A percentile compares a stretch with the other conserved stretches of the same genome.
Conservation (phyloP, 2,797 vertebrate genomes). For the Psittacula derbiana region DNA sequence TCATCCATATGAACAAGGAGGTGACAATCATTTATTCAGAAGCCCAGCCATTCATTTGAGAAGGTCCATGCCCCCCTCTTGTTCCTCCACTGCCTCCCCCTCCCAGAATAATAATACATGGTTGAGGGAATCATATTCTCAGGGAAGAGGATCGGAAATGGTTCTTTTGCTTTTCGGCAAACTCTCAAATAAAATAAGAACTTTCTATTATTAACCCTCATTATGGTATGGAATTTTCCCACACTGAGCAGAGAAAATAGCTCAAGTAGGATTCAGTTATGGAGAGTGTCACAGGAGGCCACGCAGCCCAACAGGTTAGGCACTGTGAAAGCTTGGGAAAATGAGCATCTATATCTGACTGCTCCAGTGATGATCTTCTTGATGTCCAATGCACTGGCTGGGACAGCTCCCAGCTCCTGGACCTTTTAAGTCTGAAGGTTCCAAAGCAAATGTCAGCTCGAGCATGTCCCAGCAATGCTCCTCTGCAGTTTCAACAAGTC, state of each 20-base stretch:
- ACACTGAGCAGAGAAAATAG: constrained; percentile 32
- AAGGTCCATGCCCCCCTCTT: not conserved
- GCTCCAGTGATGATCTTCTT: not conserved
- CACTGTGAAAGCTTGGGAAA: not conserved
- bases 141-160: constrained; percentile 7
- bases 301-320: not conserved
- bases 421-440: not conserved
- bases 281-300: not conserved
- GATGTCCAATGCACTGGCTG: not conserved
- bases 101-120: not conserved
- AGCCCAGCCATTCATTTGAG: not conserved
- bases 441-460: not conserved
- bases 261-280: not conserved
- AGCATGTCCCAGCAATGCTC: not conserved
- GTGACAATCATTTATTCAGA: constrained; percentile 27
- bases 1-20: constrained; percentile 13
- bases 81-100: not conserved
- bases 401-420: not conserved
- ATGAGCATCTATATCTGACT: not conserved
- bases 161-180: constrained; percentile 1
- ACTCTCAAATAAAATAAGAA: constrained; percentile 40
- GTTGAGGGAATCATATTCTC: not conserved
- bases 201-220: constrained; percentile 36
- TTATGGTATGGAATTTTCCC: constrained; percentile 28
- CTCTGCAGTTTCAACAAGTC: not conserved